Conservation (phyloP, 2,113 vertebrate species). For the Genyomyrus donnyi region DNA sequence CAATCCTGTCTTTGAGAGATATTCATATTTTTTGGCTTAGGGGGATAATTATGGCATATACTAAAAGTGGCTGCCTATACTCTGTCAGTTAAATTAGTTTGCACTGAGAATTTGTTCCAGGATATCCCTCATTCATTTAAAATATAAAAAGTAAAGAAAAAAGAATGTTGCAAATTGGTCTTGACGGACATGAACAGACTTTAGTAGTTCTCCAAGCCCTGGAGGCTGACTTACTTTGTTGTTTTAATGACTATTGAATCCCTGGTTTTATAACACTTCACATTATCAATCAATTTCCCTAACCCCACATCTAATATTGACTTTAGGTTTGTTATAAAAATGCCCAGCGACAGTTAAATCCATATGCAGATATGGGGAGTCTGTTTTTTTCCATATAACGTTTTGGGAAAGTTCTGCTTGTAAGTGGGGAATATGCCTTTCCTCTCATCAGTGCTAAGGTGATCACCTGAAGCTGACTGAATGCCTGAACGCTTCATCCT, state of each 20-base stretch:
- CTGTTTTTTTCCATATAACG: not conserved
- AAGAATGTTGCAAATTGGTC: not conserved
- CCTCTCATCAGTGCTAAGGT: constrained; percentile 43
- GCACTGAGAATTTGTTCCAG: not conserved
- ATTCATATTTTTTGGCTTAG: not conserved
- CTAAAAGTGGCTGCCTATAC: not conserved
- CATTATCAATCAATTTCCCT: not conserved
- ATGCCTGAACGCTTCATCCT: constrained; percentile 21
- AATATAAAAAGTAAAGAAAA: not conserved
- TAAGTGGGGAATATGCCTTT: constrained; percentile 12
- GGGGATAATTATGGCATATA: not conserved
- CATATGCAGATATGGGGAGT: not conserved
- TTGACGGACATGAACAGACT: not conserved
- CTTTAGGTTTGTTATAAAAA: not conserved
- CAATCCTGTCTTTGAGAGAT: not conserved
- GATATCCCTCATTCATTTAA: not conserved
- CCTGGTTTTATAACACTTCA: not conserved
- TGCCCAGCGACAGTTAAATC: not conserved
- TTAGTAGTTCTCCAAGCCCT: not conserved
- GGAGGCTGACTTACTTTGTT: not conserved
- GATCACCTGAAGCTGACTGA: constrained; percentile 45
- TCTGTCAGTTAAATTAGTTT: not conserved
- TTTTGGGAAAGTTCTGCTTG: constrained; percentile 2
- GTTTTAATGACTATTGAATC: not conserved
- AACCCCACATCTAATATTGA: constrained; percentile 5